Conservation (phyloP, 2,888 invertebrate genomes). For the Andrena marginata region DNA sequence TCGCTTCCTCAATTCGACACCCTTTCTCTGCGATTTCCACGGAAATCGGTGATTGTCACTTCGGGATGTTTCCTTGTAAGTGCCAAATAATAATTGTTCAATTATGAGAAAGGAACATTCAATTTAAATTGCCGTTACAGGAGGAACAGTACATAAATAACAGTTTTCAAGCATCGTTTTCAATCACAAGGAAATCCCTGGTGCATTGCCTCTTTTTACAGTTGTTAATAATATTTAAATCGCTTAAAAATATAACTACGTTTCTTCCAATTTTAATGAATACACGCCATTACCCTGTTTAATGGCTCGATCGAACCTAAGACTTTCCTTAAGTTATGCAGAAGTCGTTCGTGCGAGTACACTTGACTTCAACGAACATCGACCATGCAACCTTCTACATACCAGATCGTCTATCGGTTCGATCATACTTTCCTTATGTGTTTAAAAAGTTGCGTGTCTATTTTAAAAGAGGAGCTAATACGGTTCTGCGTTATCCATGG, state of each 20-base stretch:
- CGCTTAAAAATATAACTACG: background rate
- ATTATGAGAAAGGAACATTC: too few species aligned
- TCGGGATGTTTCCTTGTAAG: too few species aligned
- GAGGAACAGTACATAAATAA: too few species aligned
- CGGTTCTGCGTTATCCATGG: background rate
- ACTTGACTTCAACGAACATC: background rate
- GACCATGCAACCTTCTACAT: background rate
- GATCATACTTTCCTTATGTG: constrained; percentile 18
- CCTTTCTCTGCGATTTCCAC: too few species aligned
- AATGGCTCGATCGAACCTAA: background rate
- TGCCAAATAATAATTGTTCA: too few species aligned
- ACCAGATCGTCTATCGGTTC: background rate
- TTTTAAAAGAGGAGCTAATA: constrained; percentile 17
- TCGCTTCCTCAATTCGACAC: too few species aligned
- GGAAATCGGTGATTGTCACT: too few species aligned
- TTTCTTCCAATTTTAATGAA: background rate
- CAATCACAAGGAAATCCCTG: too few species aligned
- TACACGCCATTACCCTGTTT: background rate
- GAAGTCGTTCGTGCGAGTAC: background rate
- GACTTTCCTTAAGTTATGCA: background rate
- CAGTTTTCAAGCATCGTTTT: too few species aligned
- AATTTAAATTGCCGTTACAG: too few species aligned
- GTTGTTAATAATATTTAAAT: background rate
- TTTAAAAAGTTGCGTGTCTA: constrained; percentile 10
- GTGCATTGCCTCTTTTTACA: too few species aligned